Percentiles rank a stretch among this genome's conserved stretches.
These are phyloP conservation scores for Bombus waltoni DNA, from an alignment of 1,140 invertebrate genomes.

Conservation along the genomic window DNA sequence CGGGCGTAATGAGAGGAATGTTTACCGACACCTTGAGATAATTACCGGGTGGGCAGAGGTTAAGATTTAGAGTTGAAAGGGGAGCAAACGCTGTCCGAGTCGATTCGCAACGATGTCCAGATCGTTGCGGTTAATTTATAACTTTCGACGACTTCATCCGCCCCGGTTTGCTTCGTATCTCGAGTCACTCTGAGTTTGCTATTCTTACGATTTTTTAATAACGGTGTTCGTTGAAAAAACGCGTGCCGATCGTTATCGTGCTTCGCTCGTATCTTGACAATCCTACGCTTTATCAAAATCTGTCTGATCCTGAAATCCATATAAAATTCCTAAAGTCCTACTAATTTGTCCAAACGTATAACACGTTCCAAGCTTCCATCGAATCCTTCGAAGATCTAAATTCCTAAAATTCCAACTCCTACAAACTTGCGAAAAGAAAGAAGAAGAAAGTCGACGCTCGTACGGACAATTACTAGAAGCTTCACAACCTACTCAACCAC, in stretches of 20 bases:
- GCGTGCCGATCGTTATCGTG: too few species aligned
- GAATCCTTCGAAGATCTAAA: not conserved
- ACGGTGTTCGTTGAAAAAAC: not conserved
- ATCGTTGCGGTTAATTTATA: constrained; percentile 26
- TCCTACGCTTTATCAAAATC: too few species aligned
- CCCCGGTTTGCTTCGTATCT: not conserved
- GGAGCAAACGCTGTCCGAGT: not conserved
- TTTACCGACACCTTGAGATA: constrained; percentile 51
- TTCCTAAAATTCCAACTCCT: not conserved
- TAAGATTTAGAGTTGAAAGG: constrained; percentile 26
- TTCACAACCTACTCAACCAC: not conserved
- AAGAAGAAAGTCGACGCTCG: not conserved
- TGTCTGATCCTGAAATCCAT: too few species aligned
- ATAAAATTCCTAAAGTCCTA: too few species aligned
- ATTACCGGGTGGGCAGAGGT: constrained; percentile 24
- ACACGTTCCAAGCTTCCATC: too few species aligned
- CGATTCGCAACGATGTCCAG: not conserved
- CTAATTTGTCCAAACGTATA: too few species aligned
- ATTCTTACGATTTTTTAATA: constrained; percentile 13
- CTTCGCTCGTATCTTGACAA: too few species aligned
- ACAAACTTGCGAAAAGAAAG: not conserved
- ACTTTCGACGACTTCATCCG: constrained; percentile 41
- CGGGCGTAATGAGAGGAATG: constrained; percentile 45
- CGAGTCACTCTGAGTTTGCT: not conserved
- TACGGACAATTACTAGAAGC: not conserved